Evolutionary conservation across 2,113 vertebrate genomes (phyloP), one percentile per base, ranked within the genome.

Genomic region (Scartelaos histophorus): DNA sequence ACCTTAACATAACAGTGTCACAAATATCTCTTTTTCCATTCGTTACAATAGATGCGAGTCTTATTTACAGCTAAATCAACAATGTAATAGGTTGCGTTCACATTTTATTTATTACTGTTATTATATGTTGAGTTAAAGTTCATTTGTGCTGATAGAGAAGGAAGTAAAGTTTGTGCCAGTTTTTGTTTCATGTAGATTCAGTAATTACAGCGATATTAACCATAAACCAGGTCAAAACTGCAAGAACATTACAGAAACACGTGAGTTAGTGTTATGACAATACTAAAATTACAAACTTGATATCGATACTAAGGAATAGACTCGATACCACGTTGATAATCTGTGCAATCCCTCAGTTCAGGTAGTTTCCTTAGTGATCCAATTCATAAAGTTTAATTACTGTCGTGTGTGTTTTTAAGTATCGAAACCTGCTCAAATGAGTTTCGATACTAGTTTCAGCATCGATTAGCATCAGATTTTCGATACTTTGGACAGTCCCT

Each of bases 1-100:
- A 84, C 81, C 79, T 71, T 83, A n/a, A n/a, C n/a, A 73, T 53
- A 67, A 77, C 70, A 83, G 75, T 75, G 83, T 84, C 80, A 85
- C 80, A 81, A 81, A 72, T 78, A 57, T 65, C 64, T 76, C 38
- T 62, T 81, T 67, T 67, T 79, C 7, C 60, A 79, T 78, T 86
- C 77, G 84, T 61, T 82, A 69, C 76, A 89, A 58, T 22, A 25
- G 56, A 24, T 24, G 56, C 24, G 56, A 57, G 56, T 57, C 12
- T 58, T 58, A 58, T 58, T 58, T 58, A 58, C 56, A 58, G 56
- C 56, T 25, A 58, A 58, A 58, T 16, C 22, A 25, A 24, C 56
- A 54, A 21, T 3, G 17, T 1, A 58, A 58, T 58, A 58, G 22
- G 56, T 25, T 25, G 56, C 56, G 22, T 58, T 58, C 56, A 58